A percentile compares a stretch with the other conserved stretches of the same genome.
These are phyloP conservation scores for Dendrolimus houi DNA, from an alignment of 2,888 invertebrate species.

Conservation along the genomic window DNA sequence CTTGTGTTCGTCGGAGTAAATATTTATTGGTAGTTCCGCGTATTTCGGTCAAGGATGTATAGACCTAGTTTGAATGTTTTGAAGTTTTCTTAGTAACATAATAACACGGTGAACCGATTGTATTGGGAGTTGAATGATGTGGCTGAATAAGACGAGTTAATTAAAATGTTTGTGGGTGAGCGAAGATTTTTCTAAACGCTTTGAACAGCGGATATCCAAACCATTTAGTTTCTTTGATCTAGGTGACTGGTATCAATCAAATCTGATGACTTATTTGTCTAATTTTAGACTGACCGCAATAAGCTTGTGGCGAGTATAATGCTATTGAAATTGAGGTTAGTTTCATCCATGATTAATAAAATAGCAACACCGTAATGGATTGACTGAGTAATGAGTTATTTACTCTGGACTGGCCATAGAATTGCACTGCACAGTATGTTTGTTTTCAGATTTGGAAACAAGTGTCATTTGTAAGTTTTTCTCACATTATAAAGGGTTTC, in stretches of 20 bases:
- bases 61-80: not conserved
- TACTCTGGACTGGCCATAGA: too few relatives aligned
- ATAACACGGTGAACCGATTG: not conserved
- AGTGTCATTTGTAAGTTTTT: too few relatives aligned
- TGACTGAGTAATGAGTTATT: too few relatives aligned
- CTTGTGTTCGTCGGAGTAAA: conserved; percentile 22
- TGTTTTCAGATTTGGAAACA: too few relatives aligned
- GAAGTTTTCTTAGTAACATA: not conserved
- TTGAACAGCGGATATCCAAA: not conserved
- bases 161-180: not conserved
- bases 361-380: too few relatives aligned
- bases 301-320: not conserved
- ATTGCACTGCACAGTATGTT: too few relatives aligned
- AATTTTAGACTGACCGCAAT: not conserved
- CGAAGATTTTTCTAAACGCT: not conserved
- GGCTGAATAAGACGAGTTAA: not conserved
- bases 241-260: not conserved
- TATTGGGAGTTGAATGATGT: not conserved
- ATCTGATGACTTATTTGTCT: not conserved
- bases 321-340: too few relatives aligned
- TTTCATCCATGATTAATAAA: too few relatives aligned
- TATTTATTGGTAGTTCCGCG: conserved; percentile 19
- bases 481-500: too few relatives aligned
- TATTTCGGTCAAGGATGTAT: conserved; percentile 33
- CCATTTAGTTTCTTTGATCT: not conserved